Conservation (phyloP, 2,888 invertebrate genomes). For the Leptinotarsa peninsularis region DNA sequence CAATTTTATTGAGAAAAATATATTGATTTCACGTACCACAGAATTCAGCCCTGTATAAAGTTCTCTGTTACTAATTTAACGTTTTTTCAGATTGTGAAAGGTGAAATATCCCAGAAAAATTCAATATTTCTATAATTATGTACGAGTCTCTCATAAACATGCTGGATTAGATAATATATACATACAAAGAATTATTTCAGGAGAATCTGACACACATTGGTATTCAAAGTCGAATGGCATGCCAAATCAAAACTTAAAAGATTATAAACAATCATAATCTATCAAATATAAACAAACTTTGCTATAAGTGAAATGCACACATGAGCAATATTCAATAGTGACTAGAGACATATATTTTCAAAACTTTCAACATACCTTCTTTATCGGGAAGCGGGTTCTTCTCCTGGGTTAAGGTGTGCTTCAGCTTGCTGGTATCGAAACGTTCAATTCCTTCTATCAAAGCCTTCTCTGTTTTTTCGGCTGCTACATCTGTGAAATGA, state of each 20-base stretch:
- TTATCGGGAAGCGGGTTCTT: slow-evolving; percentile 94
- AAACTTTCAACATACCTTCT: slow-evolving; percentile 76
- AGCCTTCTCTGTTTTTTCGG: slow-evolving; percentile 87
- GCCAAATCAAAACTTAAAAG: not conserved
- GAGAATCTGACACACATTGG: too few relatives aligned
- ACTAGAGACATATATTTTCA: not conserved
- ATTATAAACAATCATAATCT: not conserved
- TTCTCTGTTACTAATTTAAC: too few relatives aligned
- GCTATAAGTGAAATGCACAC: not conserved
- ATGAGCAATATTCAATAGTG: not conserved
- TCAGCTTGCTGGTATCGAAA: slow-evolving; percentile 85
- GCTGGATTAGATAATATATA: too few relatives aligned
- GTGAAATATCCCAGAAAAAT: too few relatives aligned
- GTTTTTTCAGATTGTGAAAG: too few relatives aligned
- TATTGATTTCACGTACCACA: too few relatives aligned
- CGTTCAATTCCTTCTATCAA: slow-evolving; percentile 87
- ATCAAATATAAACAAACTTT: not conserved
- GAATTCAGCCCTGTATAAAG: too few relatives aligned
- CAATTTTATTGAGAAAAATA: too few relatives aligned
- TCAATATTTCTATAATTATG: too few relatives aligned
- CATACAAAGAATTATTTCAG: too few relatives aligned
- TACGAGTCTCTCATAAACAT: too few relatives aligned
- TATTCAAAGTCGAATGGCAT: not conserved
- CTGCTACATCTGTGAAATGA: slow-evolving; percentile 80
- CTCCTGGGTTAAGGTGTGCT: slow-evolving; percentile 92